Base-by-base conservation (phyloP, 2,113 vertebrate species). In the Abramis brama region DNA sequence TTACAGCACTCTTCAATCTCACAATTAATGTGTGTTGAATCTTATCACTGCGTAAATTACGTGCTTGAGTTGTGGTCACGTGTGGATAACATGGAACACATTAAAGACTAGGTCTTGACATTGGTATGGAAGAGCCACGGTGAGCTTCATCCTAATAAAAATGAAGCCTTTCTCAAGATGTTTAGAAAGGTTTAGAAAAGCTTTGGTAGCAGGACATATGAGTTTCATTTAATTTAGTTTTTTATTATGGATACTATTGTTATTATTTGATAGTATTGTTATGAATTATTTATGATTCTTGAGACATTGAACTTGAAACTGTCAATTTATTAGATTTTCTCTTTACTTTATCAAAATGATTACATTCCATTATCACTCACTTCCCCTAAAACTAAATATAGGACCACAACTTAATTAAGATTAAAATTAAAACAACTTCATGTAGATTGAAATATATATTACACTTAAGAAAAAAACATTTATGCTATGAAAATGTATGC, bases 21-120 rank as follows among this genome's bases (percentile, higher is more conserved):
- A 86, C 88, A 89, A 92, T 91, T 84, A 93, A 92, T 92, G 87
- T 50, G 45, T 1, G 33, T 91, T 80, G 89, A 92, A 92, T 90
- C 84, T 86, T 86, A 91, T 91, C 60, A 86, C 79, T 59, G 86
- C 87, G 91, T 89, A 87, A 91, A 93, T 91, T 88, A 84, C 1
- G 59, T 85, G 70, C 86, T 82, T 84, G 89, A 89, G 91, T 90
- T 68, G 88, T 55, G 52, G 75, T 70, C 80, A 60, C 0, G 11
- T 50, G 85, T 87, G 88, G 82, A 83, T 88, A 74, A 91, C 12
- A 27, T 64, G 36, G 23, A 45, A 45, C 57, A 45, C 59, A 6
- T 43, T 27, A 45, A 76, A 76, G 47, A 21, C n/a, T 59, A 75
- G 13, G 73, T 47, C 59, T n/a, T 27, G 25, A 81, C 36, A 27